Base-by-base conservation (phyloP, 2,888 invertebrate species). In the Eristalinus aeneus region DNA sequence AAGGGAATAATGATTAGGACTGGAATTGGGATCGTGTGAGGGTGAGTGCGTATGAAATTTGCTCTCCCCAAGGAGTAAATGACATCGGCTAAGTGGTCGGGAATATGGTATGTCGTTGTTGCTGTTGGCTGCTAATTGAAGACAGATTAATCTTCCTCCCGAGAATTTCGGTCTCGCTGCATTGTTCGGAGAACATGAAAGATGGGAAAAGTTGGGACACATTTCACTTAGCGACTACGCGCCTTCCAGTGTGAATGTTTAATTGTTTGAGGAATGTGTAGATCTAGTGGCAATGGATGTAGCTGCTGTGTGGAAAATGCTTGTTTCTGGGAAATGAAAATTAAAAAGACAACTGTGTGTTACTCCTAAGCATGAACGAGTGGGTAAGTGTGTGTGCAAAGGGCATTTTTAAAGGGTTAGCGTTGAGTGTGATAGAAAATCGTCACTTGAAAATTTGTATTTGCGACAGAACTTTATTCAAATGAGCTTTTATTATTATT, bases 131-230 rank as follows among this genome's bases (percentile, higher is more conserved):
- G 60, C 63, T 77, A 77, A 77, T 77, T 77, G 56, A 56, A 77
- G 63, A 32, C 77, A 77, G 56, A 56, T 69, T 69, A 27, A 36
- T 69, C 68, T 54, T 56, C 27, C 34, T 36, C 20, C 68, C 4
- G 61, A 56, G 56, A 64, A 58, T 56, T 53, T 11, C 34, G 63
- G 10, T 71, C 61, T 54, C 68, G 64, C 74, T 64, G 80, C 23
- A 64, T 75, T 81, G 39, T 71, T 80, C 81, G 81, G 81, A 0
- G 22, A 58, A 75, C 58, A 64, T 80, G 68, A 80, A 80, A 80
- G 74, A 80, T 67, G 67, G 34, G 72, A 79, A 79, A 31, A 22
- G 27, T 27, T 22, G 39, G 23, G 27, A 39, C 36, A 39, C 58
- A 46, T 60, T 39, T 12, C 39, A 39, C 20, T 60, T 39, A 31